Evolutionary conservation across 2,888 invertebrate genomes (phyloP).

Genomic region (Phengaris alcon): DNA sequence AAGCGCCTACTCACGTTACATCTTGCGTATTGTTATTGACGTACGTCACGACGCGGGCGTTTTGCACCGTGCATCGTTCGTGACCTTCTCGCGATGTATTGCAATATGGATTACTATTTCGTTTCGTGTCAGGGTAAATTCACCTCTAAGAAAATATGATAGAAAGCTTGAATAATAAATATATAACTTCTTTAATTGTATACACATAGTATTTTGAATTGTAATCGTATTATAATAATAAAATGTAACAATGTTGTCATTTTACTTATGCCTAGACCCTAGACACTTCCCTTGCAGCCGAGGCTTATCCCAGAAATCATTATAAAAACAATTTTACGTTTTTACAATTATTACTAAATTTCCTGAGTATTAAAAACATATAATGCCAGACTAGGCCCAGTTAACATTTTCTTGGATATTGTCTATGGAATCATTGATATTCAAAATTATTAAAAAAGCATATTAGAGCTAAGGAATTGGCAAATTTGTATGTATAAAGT

Average conservation of each 20-base stretch:
- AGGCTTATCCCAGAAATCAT: not conserved
- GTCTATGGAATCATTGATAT: too few relatives aligned
- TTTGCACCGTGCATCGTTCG: not conserved
- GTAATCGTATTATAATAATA: slow-evolving; percentile 20
- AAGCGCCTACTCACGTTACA: not conserved
- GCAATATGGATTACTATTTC: not conserved
- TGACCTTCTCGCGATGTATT: not conserved
- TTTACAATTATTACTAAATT: too few relatives aligned
- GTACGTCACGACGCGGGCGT: not conserved
- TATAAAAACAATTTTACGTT: not conserved
- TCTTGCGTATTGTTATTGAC: not conserved
- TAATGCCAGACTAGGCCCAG: too few relatives aligned
- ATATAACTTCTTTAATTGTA: slow-evolving; percentile 24
- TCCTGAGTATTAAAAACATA: too few relatives aligned
- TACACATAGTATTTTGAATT: slow-evolving; percentile 27
- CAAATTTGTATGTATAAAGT: too few relatives aligned
- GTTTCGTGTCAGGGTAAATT: slow-evolving; percentile 6
- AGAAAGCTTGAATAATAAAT: slow-evolving; percentile 26
- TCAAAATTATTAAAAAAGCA: too few relatives aligned
- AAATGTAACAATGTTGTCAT: slow-evolving; percentile 15
- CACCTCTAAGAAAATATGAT: not conserved
- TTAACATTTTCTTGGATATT: too few relatives aligned
- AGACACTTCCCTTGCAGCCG: not conserved
- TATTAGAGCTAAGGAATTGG: too few relatives aligned
- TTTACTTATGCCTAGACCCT: slow-evolving; percentile 23